Percentiles rank a stretch among this genome's conserved stretches.
Evolutionary conservation across 2,113 vertebrate genomes (phyloP).

Genomic region (Varanus komodoensis): DNA sequence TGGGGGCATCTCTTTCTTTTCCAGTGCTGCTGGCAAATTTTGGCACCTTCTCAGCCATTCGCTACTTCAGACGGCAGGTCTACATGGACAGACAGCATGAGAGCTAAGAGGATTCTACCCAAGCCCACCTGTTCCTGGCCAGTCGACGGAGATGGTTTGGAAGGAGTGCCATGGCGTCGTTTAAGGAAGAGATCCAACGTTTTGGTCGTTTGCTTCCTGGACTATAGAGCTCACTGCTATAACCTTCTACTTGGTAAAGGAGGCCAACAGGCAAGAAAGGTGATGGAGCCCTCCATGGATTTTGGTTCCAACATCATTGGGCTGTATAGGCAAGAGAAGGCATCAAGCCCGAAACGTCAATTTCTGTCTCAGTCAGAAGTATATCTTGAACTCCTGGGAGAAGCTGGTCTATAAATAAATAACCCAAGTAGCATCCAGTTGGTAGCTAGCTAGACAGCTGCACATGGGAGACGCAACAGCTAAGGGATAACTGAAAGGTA

Average conservation of each 20-base stretch:
- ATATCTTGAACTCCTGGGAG: neutral
- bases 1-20: neutral
- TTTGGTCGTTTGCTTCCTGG: conserved; percentile 19
- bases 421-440: too few species aligned
- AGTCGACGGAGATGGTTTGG: neutral
- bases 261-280: neutral
- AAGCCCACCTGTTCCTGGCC: neutral
- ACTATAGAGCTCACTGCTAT: neutral
- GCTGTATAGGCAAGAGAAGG: neutral
- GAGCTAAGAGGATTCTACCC: neutral
- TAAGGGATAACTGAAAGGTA: neutral
- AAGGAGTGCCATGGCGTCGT: neutral
- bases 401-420: neutral
- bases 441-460: neutral
- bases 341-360: neutral
- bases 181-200: neutral
- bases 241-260: fast-evolving
- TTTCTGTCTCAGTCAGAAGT: neutral
- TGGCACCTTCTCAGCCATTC: conserved; percentile 92
- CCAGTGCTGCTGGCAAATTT: conserved; percentile 92
- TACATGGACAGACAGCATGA: conserved; percentile 46
- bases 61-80: conserved; percentile 86
- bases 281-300: neutral
- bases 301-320: neutral
- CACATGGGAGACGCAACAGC: neutral